Evolutionary conservation across 2,797 vertebrate genomes (phyloP), one percentile per base, ranked within the genome.

Genomic region (Channa striata): DNA sequence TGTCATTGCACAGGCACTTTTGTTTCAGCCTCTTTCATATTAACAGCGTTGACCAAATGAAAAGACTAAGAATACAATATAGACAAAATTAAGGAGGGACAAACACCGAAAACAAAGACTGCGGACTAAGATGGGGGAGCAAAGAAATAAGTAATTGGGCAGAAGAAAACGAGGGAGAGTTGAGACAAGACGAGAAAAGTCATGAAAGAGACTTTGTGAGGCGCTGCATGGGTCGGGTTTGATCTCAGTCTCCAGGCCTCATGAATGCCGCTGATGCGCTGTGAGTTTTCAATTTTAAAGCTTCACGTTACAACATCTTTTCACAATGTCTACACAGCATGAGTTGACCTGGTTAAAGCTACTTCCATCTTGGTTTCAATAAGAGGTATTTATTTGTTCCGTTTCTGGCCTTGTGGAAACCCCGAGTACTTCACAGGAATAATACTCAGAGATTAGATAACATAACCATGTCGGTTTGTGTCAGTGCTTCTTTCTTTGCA

Each of bases 201-300:
- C 79, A 84, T 84, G 74, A 89, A 85, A 84, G 71, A 81, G 79
- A 78, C 70, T 84, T 53, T 70, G 20, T 78, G 49, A 84, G 65
- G 68, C 10, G 1, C 58, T 69, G 75, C 56, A 78, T 60, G 42
- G 51, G 70, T 4, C 25, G 56, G 78, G 72, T 89, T 88, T 83
- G 78, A 90, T 86, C 79, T 77, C 52, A 30, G 51, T 72, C 80
- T 78, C 43, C 62, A 70, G 40, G 54, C 56, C 57, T 82, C 42
- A 62, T 65, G 37, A 72, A 76, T 53, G 46, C 53, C 39, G 66
- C 67, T 67, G 80, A 84, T 83, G 71, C 12, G 11, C 77, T 71
- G 78, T 34, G 57, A 69, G 60, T 69, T 77, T 81, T 81, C 59
- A 68, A 59, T 77, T 84, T 78, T 30, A 63, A 80, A 77, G 76